These are phyloP conservation scores for Hypotaenidia philippensis DNA, from an alignment of 2,797 vertebrate species.

Conservation along the genomic window DNA sequence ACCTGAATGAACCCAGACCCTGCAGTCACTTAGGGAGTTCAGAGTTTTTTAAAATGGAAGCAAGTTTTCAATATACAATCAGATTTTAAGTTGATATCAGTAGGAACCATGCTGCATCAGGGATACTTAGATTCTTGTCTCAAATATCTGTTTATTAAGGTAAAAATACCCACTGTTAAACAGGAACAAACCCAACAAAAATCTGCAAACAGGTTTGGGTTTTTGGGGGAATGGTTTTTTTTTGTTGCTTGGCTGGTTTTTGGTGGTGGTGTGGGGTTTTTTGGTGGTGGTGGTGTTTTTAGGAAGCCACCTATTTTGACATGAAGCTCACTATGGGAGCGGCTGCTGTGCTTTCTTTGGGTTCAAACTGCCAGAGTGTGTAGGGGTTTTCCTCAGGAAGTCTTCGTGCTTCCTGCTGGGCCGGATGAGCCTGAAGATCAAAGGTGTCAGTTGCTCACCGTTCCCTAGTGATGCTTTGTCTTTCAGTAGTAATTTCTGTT, in stretches of 20 bases:
- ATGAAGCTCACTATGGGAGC: not conserved
- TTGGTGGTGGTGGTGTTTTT: not conserved
- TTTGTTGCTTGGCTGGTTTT: not conserved
- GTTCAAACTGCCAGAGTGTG: not conserved
- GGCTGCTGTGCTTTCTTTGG: not conserved
- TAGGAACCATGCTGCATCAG: not conserved
- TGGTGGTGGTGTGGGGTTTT: no score
- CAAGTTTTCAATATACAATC: not conserved
- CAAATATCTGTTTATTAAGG: not conserved
- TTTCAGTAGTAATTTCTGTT: not conserved
- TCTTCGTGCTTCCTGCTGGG: not conserved
- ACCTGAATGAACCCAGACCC: not conserved
- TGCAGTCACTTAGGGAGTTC: not conserved
- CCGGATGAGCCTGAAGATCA: not conserved
- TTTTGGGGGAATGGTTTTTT: no score
- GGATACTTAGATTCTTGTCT: not conserved
- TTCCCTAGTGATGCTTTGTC: not conserved
- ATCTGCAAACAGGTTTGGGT: no score
- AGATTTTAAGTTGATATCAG: not conserved
- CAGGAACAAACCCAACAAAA: not conserved
- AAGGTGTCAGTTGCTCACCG: not conserved
- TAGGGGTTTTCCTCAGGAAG: not conserved
- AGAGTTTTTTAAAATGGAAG: not conserved
- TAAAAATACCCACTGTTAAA: no score
- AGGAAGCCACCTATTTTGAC: not conserved